Base-by-base conservation (phyloP, 2,888 invertebrate genomes). In the Eremobia ochroleuca region DNA sequence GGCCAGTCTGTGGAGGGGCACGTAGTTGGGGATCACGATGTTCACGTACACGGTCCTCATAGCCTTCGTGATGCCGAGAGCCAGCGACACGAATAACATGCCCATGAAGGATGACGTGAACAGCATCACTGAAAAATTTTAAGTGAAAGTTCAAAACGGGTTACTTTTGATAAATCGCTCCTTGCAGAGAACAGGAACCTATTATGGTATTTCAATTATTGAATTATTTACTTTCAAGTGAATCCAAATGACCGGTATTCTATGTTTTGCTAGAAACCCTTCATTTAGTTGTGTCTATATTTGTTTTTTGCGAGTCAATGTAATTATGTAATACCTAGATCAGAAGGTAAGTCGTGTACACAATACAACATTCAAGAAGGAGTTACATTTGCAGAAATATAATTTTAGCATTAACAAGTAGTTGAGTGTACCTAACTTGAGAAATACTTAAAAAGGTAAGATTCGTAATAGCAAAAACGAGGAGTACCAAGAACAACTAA, bases 41-140 rank as follows among this genome's bases (percentile, higher is more conserved):
- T 97, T 97, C 97, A 98, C 97, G 89, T 97, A 98, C 0, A 98
- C 98, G 0, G 98, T 97, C 81, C 98, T 95, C 46, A 98, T 94
- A 0, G 98, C 98, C 94, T 98, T 98, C 0, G 97, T 97, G 62
- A 97, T 92, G 31, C 98, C 98, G 82, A 98, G 95, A 18, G 96
- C 97, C 2, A 97, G 89, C 0, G 97, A 97, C 9, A 98, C 97
- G 91, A 94, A 82, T 71, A 95, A 64, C 96, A 96, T 96, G 1
- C 94, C 95, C 43, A 90, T 90, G 83, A 94, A 97, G 0, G 96
- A 93, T 0, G 93, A 92, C 0, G 96, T 96, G 83, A 96, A 95
- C 81, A 97, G 90, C 96, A 96, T 96, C 78, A 96, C 97, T 97
- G 94, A 37, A 68, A 68, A 68, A n/a, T 49, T 18, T 25, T n/a